Evolutionary conservation across 2,113 vertebrate genomes (phyloP).

Genomic region (Tor tambroides): DNA sequence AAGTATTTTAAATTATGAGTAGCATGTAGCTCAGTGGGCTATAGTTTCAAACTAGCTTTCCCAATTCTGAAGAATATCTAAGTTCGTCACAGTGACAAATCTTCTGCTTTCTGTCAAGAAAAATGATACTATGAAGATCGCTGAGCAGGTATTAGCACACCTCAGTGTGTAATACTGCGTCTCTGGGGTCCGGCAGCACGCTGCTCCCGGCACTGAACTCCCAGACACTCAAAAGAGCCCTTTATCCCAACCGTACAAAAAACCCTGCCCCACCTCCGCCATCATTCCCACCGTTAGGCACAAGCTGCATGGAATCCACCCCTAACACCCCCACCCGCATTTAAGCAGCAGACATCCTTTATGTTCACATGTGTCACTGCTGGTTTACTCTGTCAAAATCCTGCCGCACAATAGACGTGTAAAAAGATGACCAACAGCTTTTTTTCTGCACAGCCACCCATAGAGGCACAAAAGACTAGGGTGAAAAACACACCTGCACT

Average conservation of each 20-base stretch:
- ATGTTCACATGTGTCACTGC: slow-evolving; percentile 71
- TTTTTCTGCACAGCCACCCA: slow-evolving; percentile 62
- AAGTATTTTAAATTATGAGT: too few relatives aligned
- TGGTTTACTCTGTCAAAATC: slow-evolving; percentile 66
- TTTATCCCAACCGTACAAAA: slow-evolving; percentile 65
- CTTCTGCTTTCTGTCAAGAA: slow-evolving; percentile 51
- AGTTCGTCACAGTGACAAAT: neutral
- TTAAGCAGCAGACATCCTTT: slow-evolving; percentile 67
- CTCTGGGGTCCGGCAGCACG: slow-evolving; percentile 64
- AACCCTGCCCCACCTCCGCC: slow-evolving; percentile 70
- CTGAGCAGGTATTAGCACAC: slow-evolving; percentile 62
- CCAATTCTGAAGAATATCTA: neutral
- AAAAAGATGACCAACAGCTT: slow-evolving; percentile 72
- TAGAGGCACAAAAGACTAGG: slow-evolving; percentile 60
- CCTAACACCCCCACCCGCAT: slow-evolving; percentile 54
- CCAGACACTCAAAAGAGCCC: slow-evolving; percentile 68
- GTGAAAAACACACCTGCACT: slow-evolving; percentile 70
- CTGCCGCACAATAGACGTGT: slow-evolving; percentile 60
- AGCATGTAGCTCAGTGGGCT: too few relatives aligned
- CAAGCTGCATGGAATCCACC: slow-evolving; percentile 53
- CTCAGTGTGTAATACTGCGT: slow-evolving; percentile 76
- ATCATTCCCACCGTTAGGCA: slow-evolving; percentile 73
- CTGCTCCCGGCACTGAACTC: slow-evolving; percentile 44
- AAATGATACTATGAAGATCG: slow-evolving; percentile 65
- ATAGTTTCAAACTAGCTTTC: neutral